These are phyloP conservation scores for Cavia porcellus DNA, from an alignment of 2,113 vertebrate species.

Conservation along the genomic window DNA sequence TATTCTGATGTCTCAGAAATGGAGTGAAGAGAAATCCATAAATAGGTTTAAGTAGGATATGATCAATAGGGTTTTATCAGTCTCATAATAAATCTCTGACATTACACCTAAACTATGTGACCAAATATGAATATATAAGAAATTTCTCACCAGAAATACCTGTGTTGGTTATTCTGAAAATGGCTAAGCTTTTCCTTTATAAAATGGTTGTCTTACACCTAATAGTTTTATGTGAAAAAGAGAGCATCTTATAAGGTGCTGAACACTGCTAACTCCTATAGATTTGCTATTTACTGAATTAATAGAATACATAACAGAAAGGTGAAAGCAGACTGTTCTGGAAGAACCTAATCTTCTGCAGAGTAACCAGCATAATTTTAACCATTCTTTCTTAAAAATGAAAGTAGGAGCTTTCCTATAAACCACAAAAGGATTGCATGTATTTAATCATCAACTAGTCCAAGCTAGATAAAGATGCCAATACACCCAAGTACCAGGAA, in stretches of 20 bases:
- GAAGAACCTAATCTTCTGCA: background rate
- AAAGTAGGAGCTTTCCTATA: background rate
- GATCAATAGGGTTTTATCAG: background rate
- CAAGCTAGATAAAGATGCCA: background rate
- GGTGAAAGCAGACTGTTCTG: background rate
- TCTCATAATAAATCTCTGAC: background rate
- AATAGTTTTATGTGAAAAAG: background rate
- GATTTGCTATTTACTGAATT: constrained; percentile 19
- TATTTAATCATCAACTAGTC: background rate
- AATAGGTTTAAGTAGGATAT: background rate
- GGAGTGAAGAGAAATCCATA: background rate
- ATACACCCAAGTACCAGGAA: background rate
- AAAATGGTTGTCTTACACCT: background rate
- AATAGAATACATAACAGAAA: background rate
- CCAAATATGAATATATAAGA: background rate
- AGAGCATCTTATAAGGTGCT: background rate
- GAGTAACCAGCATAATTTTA: background rate
- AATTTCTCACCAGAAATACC: background rate
- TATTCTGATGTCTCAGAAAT: background rate
- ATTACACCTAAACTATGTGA: background rate
- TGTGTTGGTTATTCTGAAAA: background rate
- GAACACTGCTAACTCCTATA: background rate
- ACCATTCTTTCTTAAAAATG: background rate
- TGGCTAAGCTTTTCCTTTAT: background rate
- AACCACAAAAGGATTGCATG: background rate